Conservation (phyloP, 2,113 vertebrate genomes). For the Petrocephalus microphthalmus region DNA sequence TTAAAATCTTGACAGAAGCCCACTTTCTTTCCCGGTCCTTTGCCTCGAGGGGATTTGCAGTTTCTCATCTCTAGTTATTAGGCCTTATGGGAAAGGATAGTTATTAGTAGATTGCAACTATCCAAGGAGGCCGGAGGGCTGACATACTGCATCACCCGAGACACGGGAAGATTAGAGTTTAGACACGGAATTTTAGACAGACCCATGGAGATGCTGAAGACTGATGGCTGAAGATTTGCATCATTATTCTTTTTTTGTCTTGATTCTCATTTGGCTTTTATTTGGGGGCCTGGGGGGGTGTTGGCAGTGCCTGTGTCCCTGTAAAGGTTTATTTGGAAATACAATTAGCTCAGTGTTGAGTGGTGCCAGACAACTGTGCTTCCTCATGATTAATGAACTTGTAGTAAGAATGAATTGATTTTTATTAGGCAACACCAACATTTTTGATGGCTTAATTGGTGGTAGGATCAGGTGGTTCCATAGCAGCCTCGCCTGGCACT, state of each 20-base stretch:
- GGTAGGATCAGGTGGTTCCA: slow-evolving; percentile 55
- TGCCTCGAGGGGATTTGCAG: not conserved
- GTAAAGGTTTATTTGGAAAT: not conserved
- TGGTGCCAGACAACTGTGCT: not conserved
- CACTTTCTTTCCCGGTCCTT: not conserved
- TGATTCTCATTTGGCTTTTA: not conserved
- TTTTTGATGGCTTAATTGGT: slow-evolving; percentile 44
- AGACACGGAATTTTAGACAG: not conserved
- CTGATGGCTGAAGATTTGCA: not conserved
- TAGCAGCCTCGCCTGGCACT: slow-evolving; percentile 39
- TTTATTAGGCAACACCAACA: not conserved
- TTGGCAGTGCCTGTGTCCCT: not conserved
- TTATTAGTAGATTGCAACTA: slow-evolving; percentile 32
- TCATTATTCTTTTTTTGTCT: not conserved
- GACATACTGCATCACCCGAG: not conserved
- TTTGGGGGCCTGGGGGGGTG: not conserved
- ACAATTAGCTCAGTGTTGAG: slow-evolving; percentile 7
- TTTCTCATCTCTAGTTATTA: not conserved
- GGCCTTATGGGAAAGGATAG: not conserved
- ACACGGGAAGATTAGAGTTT: not conserved
- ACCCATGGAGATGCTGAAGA: not conserved
- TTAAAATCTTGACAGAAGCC: not conserved
- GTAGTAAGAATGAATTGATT: not conserved
- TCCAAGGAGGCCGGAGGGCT: slow-evolving; percentile 21
- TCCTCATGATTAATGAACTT: slow-evolving; percentile 8